Evolutionary conservation across 2,888 invertebrate species (phyloP).

Genomic region (Latheticus oryzae): DNA sequence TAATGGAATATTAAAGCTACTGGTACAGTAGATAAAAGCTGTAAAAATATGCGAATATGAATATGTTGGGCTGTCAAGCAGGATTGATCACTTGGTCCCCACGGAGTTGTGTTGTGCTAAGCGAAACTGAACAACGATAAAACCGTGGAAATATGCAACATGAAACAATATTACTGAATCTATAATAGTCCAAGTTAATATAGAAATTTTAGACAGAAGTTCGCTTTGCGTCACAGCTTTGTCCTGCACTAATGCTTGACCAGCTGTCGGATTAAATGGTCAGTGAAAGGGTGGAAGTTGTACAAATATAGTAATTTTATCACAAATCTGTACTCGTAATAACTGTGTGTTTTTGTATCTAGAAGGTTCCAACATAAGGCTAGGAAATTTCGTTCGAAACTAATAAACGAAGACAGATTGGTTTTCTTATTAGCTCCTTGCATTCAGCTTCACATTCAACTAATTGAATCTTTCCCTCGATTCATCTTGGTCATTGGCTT

Average conservation of each 20-base stretch:
- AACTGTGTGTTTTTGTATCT: neutral
- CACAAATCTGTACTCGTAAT: constrained; percentile 8
- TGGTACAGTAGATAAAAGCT: constrained; percentile 58
- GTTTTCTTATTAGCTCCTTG: constrained; percentile 58
- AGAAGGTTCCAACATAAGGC: constrained; percentile 9
- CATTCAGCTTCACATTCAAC: constrained; percentile 56
- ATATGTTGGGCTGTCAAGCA: constrained; percentile 59
- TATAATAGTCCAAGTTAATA: no score
- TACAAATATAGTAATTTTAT: constrained; percentile 24
- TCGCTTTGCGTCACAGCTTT: constrained; percentile 9
- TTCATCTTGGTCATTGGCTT: constrained; percentile 56
- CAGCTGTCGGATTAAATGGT: constrained; percentile 49
- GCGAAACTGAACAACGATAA: constrained; percentile 49
- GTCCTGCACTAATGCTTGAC: constrained; percentile 45
- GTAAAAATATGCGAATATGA: constrained; percentile 61
- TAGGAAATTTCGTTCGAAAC: constrained; percentile 43
- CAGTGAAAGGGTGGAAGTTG: constrained; percentile 39
- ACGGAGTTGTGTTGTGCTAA: constrained; percentile 49
- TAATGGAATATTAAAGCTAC: constrained; percentile 52
- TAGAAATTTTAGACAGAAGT: neutral
- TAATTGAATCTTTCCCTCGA: constrained; percentile 51
- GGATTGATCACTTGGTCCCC: constrained; percentile 58
- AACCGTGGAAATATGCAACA: constrained; percentile 46
- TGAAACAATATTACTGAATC: constrained; percentile 1
- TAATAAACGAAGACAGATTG: constrained; percentile 64